phyloP scores from a whole-genome alignment of 1,140 invertebrate genomes.

The Drosophila jambulina region DNA sequence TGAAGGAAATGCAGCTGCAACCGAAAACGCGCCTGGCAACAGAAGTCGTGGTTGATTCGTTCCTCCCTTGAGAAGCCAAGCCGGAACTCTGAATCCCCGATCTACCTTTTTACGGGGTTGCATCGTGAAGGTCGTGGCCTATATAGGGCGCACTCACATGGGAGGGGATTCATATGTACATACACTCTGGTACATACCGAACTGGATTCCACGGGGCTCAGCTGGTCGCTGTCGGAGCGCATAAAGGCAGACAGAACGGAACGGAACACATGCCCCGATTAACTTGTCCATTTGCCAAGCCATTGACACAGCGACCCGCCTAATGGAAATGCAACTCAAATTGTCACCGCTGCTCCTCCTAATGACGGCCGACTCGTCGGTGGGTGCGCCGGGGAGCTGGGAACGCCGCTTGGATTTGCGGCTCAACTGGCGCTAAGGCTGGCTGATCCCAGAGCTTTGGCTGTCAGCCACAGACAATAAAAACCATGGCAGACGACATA shows the following conservation, averaged over 20 bases:
- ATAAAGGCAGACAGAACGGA: slow-evolving; percentile 25
- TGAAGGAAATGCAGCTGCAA: slow-evolving; percentile 24
- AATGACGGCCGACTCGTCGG: slow-evolving; percentile 7
- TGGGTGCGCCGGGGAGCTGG: slow-evolving; percentile 8
- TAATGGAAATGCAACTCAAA: slow-evolving; percentile 62
- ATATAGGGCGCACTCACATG: slow-evolving; percentile 3
- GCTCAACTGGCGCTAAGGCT: slow-evolving; percentile 67
- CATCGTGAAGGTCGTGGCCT: slow-evolving; percentile 45
- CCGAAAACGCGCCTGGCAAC: slow-evolving; percentile 23
- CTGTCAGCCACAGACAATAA: slow-evolving; percentile 54
- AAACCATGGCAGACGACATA: slow-evolving; percentile 26
- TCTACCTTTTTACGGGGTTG: slow-evolving; percentile 45
- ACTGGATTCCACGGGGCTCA: slow-evolving; percentile 25
- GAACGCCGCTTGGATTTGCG: slow-evolving; percentile 17
- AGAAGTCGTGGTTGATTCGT: slow-evolving; percentile 27
- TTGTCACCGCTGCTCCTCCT: slow-evolving; percentile 41
- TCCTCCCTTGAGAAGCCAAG: slow-evolving; percentile 13
- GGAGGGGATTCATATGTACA: background rate
- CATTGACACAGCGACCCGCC: slow-evolving; percentile 33
- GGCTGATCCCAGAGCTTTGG: slow-evolving; percentile 55
- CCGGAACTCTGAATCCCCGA: slow-evolving; percentile 1
- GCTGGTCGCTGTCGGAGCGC: slow-evolving; percentile 37
- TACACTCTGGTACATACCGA: background rate
- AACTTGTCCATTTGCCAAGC: slow-evolving; percentile 52
- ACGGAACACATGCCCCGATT: slow-evolving; percentile 36